phyloP scores from a whole-genome alignment of 1,140 invertebrate genomes.

The Drosophila sucinea region DNA sequence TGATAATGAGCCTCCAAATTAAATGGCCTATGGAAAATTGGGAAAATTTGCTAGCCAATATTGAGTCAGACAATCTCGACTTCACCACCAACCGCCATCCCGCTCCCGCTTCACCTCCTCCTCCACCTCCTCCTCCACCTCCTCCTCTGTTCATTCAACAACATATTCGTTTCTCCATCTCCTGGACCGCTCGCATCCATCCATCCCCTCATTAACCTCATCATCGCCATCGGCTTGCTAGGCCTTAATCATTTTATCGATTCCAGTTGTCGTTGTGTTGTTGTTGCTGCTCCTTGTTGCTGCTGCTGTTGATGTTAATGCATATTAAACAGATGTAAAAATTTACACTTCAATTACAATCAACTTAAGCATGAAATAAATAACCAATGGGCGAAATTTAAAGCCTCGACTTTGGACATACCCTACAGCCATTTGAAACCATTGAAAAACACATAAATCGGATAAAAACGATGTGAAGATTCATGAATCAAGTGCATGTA shows the following conservation, averaged over 20 bases:
- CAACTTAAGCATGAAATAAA: constrained; percentile 63
- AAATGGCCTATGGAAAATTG: constrained; percentile 36
- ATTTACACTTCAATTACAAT: constrained; percentile 75
- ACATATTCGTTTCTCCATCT: no score
- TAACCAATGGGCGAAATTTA: background rate
- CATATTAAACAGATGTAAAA: constrained; percentile 75
- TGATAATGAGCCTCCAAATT: constrained; percentile 68
- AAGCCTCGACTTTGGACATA: no score
- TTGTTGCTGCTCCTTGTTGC: constrained; percentile 12
- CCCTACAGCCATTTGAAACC: no score
- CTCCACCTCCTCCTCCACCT: background rate
- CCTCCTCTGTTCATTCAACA: background rate
- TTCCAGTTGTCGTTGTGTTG: constrained; percentile 17
- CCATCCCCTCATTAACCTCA: constrained; percentile 3
- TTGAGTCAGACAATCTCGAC: background rate
- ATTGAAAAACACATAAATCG: no score
- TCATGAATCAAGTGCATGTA: no score
- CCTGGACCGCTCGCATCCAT: background rate
- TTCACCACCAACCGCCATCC: background rate
- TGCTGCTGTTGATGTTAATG: constrained; percentile 50
- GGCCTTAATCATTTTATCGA: constrained; percentile 73
- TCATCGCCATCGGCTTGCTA: constrained; percentile 15
- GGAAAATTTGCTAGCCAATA: constrained; percentile 10
- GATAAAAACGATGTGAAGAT: no score
- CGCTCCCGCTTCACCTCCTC: background rate